Evolutionary conservation across 2,888 invertebrate species (phyloP).

Genomic region (Drosophila neonasuta): DNA sequence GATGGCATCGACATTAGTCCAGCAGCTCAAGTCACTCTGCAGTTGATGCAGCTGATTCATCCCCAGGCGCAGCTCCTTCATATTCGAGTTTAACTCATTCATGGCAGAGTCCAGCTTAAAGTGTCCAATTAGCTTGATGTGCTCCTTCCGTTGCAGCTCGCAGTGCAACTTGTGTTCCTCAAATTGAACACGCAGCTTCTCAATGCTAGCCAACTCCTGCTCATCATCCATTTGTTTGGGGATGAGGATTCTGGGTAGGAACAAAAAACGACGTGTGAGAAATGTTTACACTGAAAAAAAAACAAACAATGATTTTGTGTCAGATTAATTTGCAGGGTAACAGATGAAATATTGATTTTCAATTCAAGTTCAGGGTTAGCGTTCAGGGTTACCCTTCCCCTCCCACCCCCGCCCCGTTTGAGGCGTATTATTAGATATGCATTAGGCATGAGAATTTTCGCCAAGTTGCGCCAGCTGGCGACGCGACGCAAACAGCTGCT

Average conservation of each 20-base stretch:
- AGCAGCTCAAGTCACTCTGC: slow-evolving; percentile 1
- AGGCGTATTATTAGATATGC: slow-evolving; percentile 52
- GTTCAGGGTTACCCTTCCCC: slow-evolving; percentile 58
- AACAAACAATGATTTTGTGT: slow-evolving; percentile 13
- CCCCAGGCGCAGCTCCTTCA: slow-evolving; percentile 21
- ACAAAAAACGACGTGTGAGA: not conserved
- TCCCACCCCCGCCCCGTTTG: not conserved
- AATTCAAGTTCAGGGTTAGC: slow-evolving; percentile 70
- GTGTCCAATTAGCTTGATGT: not conserved
- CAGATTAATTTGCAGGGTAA: slow-evolving; percentile 7
- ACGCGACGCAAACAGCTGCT: slow-evolving; percentile 54
- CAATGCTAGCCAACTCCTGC: slow-evolving; percentile 29
- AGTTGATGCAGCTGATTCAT: slow-evolving; percentile 19
- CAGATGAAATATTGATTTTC: slow-evolving; percentile 62
- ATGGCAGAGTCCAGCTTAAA: slow-evolving; percentile 20
- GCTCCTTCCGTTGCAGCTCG: not conserved
- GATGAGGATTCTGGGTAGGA: too few relatives aligned
- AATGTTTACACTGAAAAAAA: not conserved
- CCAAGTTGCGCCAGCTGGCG: slow-evolving; percentile 53
- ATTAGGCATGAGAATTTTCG: slow-evolving; percentile 57
- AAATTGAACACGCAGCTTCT: slow-evolving; percentile 38
- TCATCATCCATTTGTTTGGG: slow-evolving; percentile 1
- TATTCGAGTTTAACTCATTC: slow-evolving; percentile 6
- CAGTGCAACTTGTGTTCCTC: slow-evolving; percentile 20
- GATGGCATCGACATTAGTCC: slow-evolving; percentile 42